Evolutionary conservation across 2,888 invertebrate species (phyloP), one percentile per base, ranked within the genome.

Genomic region (Phalangium opilio): DNA sequence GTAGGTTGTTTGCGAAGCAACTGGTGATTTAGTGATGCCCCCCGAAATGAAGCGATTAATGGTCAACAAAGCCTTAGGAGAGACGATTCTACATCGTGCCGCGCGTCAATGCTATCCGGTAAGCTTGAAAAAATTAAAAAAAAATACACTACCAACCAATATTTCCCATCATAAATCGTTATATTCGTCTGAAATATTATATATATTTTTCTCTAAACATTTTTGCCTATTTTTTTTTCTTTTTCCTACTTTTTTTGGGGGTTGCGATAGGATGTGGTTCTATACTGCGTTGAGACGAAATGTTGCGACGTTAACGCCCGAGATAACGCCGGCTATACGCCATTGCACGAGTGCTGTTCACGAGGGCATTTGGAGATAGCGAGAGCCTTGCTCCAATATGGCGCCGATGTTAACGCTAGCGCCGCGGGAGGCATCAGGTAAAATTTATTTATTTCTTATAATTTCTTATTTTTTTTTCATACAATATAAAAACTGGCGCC

Each of bases 11-110:
- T 27, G 27, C 27, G 27, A 27, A 27, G 27, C 27, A 8, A 27
- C 27, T 8, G 27, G 27, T 27, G 27, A 27, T 27, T 27, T 27
- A 27, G 27, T 27, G 27, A 27, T 27, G 45, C 79, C 80, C 55
- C 78, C 78, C 58, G 86, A 87, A 67, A 82, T 87, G 51, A 83
- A 85, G 64, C 77, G 81, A 55, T 86, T 89, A 84, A 86, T 89
- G 52, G 77, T 91, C 45, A 91, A 90, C 66, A 91, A 91, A 65
- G 86, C 90, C 44, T 79, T 89, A 33, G 93, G 93, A 7, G 91
- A 93, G 67, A 91, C 90, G 1, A 77, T 85, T 59, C 73, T 93
- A 44, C 93, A 93, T 64, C 75, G 90, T 59, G 89, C 91, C 41
- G 87, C 91, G 2, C 75, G 90, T 59, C 75, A 85, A 47, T 89